Conservation (phyloP, 1,140 invertebrate species). For the Bombus turneri region DNA sequence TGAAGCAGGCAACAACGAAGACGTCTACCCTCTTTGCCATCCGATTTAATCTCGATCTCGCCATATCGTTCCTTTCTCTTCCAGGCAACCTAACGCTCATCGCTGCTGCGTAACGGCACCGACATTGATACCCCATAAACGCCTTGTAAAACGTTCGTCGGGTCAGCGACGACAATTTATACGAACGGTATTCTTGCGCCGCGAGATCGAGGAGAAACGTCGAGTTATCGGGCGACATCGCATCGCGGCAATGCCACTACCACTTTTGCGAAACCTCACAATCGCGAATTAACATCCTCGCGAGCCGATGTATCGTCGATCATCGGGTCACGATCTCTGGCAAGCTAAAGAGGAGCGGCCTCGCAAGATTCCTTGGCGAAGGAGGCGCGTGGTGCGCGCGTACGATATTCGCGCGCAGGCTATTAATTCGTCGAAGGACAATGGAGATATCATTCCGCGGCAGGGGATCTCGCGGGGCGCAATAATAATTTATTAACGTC, state of each 20-base stretch:
- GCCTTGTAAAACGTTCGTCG: constrained; percentile 27
- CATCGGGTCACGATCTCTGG: constrained; percentile 8
- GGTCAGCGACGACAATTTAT: constrained; percentile 9
- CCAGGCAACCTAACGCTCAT: not conserved
- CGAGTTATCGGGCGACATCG: not conserved
- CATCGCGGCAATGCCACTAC: not conserved
- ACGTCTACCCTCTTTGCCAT: not conserved
- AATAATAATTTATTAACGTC: constrained; percentile 79
- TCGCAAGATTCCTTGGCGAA: constrained; percentile 14
- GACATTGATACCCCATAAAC: constrained; percentile 22
- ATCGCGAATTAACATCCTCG: too few species aligned
- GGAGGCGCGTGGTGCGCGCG: constrained; percentile 41
- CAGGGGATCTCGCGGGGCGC: constrained; percentile 65
- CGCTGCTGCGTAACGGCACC: constrained; percentile 9
- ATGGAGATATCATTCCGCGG: constrained; percentile 74
- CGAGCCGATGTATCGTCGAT: constrained; percentile 30
- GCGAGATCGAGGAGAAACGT: not conserved
- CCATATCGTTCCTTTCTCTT: not conserved
- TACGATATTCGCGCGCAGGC: constrained; percentile 25
- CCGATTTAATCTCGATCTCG: constrained; percentile 19
- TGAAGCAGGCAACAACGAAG: constrained; percentile 25
- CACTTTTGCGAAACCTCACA: not conserved
- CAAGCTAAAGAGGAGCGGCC: constrained; percentile 24
- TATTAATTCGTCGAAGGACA: constrained; percentile 75
- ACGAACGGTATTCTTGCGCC: not conserved